Conservation (phyloP, 1,140 invertebrate genomes). For the Orius insidiosus region DNA sequence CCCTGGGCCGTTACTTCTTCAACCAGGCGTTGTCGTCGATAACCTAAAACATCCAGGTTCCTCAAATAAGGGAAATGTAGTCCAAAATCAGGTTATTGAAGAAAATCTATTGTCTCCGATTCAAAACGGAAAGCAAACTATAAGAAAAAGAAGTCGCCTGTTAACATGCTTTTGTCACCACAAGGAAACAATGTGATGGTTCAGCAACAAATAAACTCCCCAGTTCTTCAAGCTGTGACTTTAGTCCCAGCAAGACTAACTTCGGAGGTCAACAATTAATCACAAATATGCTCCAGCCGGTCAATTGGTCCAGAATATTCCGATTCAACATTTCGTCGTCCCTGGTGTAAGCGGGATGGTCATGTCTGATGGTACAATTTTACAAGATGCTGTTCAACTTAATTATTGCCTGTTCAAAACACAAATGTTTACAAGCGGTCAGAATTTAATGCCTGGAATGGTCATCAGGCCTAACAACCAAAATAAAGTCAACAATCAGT, state of each 20-base stretch:
- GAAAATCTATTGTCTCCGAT: conserved; percentile 14
- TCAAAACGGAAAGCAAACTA: conserved; percentile 14
- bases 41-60: conserved; percentile 47
- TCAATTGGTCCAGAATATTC: conserved; percentile 64
- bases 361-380: too few relatives aligned
- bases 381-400: conserved; percentile 53
- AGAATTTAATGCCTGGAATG: conserved; percentile 53
- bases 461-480: conserved; percentile 43
- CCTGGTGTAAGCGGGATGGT: conserved; percentile 60
- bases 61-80: conserved; percentile 29
- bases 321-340: conserved; percentile 67
- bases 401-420: conserved; percentile 57
- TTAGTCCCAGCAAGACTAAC: conserved; percentile 51
- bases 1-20: conserved; percentile 54
- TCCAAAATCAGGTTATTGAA: conserved; percentile 21
- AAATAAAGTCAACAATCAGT: conserved; percentile 18
- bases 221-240: conserved; percentile 41
- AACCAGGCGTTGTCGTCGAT: conserved; percentile 50
- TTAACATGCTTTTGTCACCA: conserved; percentile 41
- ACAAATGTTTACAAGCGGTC: conserved; percentile 31
- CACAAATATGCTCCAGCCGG: conserved; percentile 55
- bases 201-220: conserved; percentile 20
- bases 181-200: conserved; percentile 30
- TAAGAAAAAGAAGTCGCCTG: conserved; percentile 15
- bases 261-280: conserved; percentile 22